Base-by-base conservation (phyloP, 2,888 invertebrate genomes). In the Cecidostiba fungosa region DNA sequence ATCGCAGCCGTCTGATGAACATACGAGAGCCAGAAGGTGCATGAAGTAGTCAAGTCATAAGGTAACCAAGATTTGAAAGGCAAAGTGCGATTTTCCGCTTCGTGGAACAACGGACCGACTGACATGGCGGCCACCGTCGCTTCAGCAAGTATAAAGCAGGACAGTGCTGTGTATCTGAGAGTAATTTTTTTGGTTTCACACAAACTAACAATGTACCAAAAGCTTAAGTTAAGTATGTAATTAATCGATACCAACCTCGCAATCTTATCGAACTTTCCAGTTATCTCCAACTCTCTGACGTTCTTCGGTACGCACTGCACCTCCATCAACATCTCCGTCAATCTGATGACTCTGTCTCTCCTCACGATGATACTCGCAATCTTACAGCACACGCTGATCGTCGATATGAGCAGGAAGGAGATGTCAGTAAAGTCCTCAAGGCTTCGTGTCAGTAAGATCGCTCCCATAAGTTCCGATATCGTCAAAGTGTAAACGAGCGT, bases 371-470 rank as follows among this genome's bases (percentile, higher is more conserved):
- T 26, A 36, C 88, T 90, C n/a, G 85, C 81, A 8, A 88, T 82
- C 72, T 90, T 90, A n/a, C 86, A 76, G 29, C 87, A 87, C 6
- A 90, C 89, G 5, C 88, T 88, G 0, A 88, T 6, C n/a, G 89
- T 88, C 26, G 90, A 88, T 5, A 90, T 54, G 3, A 84, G 84
- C n/a, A 90, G 66, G 14, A 88, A 90, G 8, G 87, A 87, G 32
- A 88, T 90, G 6, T 90, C 87, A 1, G 87, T 84, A 36, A 89
- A 88, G 3, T 73, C 77, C 0, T 88, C 85, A 2, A 89, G 39
- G 8, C 86, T 78, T 6, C 87, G 59, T 54, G 83, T 80, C 10
- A 85, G 14, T 1, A 78, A 29, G 5, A 87, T 50, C 1, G 87
- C 85, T 3, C 87, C 88, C n/a, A 87, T 26, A 3, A 87, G 29